Evolutionary conservation across 2,113 vertebrate species (phyloP).

Genomic region (Pandion haliaetus): DNA sequence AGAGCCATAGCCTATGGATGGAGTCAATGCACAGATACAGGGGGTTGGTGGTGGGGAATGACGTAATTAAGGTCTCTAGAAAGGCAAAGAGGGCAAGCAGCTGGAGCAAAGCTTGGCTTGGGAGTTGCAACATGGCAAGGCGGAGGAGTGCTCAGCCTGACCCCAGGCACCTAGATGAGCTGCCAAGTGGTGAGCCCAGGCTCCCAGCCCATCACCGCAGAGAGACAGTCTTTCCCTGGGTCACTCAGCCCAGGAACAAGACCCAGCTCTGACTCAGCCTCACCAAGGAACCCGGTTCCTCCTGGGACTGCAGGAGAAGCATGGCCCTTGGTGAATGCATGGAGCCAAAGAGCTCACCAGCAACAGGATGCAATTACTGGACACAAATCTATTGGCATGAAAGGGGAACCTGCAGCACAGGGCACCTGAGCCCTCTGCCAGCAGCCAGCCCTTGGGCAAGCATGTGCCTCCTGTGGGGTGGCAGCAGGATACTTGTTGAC

Average conservation of each 20-base stretch:
- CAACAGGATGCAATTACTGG: background rate
- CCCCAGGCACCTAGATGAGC: background rate
- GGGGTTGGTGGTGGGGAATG: background rate
- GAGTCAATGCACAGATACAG: background rate
- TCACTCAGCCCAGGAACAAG: background rate
- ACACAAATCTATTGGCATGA: background rate
- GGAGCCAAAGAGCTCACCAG: background rate
- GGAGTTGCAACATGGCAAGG: background rate
- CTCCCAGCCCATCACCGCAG: rapidly evolving
- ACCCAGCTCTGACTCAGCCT: background rate
- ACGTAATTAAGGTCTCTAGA: background rate
- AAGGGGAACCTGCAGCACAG: background rate
- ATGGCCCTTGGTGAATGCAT: background rate
- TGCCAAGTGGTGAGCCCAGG: background rate
- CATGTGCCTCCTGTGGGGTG: rapidly evolving
- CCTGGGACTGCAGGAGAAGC: background rate
- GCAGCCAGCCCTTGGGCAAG: background rate
- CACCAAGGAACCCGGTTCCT: background rate
- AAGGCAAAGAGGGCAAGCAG: background rate
- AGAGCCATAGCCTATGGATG: background rate
- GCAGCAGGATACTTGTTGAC: background rate
- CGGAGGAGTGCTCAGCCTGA: background rate
- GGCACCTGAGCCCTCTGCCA: background rate
- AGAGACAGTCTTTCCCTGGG: background rate
- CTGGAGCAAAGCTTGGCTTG: background rate